phyloP scores from a whole-genome alignment of 2,888 invertebrate species.

The Stenoptilia bipunctidactyla region DNA sequence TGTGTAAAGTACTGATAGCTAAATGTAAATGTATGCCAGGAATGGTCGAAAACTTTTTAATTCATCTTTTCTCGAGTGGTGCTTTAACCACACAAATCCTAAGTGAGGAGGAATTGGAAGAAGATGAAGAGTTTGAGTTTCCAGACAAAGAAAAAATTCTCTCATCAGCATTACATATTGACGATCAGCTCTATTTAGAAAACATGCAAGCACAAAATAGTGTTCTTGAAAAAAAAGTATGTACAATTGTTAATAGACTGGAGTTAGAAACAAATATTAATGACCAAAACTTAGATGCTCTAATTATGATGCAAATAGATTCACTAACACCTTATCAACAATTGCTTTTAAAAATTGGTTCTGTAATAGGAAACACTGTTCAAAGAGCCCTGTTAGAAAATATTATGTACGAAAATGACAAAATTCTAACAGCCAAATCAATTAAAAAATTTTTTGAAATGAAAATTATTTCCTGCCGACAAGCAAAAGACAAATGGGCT shows the following conservation, averaged over 20 bases:
- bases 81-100: slow-evolving; percentile 45
- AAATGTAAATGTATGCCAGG: slow-evolving; percentile 67
- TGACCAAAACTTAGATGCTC: slow-evolving; percentile 51
- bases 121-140: slow-evolving; percentile 42
- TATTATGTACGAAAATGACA: slow-evolving; percentile 65
- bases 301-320: slow-evolving; percentile 67
- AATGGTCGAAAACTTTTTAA: slow-evolving; percentile 60
- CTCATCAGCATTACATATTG: slow-evolving; percentile 38
- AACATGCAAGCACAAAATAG: slow-evolving; percentile 29
- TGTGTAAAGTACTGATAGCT: slow-evolving; percentile 51
- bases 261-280: slow-evolving; percentile 46
- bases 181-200: slow-evolving; percentile 37
- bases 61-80: slow-evolving; percentile 59
- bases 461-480: slow-evolving; percentile 68
- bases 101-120: slow-evolving; percentile 26
- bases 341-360: slow-evolving; percentile 70
- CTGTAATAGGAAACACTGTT: slow-evolving; percentile 69
- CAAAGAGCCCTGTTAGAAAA: slow-evolving; percentile 62
- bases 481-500: slow-evolving; percentile 26
- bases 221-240: slow-evolving; percentile 35
- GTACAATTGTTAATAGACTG: slow-evolving; percentile 39
- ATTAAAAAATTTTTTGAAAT: slow-evolving; percentile 68
- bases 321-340: slow-evolving; percentile 73
- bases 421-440: slow-evolving; percentile 56
- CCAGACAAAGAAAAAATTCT: slow-evolving; percentile 35